phyloP scores from a whole-genome alignment of 2,113 vertebrate genomes.

The Deroptyus accipitrinus region DNA sequence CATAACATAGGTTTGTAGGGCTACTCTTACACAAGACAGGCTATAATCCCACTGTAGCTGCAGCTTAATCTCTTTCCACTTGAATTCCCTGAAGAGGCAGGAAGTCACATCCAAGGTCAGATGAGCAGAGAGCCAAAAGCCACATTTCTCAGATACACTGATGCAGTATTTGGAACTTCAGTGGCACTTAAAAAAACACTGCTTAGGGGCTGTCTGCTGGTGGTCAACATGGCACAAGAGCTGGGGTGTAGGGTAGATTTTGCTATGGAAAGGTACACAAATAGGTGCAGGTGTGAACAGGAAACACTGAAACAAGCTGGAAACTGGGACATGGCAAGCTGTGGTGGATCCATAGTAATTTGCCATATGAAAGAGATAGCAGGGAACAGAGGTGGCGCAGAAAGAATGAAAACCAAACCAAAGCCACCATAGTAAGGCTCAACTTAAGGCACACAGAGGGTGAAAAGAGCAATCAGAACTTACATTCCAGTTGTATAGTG shows the following conservation, averaged over 20 bases:
- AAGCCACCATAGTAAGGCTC: background rate
- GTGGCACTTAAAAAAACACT: background rate
- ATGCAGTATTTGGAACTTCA: background rate
- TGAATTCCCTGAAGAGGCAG: background rate
- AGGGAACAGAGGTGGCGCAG: background rate
- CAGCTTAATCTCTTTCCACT: background rate
- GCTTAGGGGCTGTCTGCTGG: background rate
- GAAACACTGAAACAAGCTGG: background rate
- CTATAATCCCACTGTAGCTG: background rate
- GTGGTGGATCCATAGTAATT: background rate
- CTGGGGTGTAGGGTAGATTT: background rate
- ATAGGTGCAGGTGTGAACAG: background rate
- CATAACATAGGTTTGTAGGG: background rate
- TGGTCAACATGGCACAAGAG: background rate
- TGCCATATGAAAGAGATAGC: background rate
- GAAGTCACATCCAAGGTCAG: background rate
- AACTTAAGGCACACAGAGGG: background rate
- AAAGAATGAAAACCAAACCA: background rate
- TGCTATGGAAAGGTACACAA: background rate
- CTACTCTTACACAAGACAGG: background rate
- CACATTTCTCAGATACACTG: background rate
- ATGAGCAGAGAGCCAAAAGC: background rate
- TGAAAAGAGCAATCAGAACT: background rate
- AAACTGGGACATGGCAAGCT: background rate
- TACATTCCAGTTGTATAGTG: accelerated